Percentiles rank a stretch among this genome's conserved stretches.
These are phyloP conservation scores for Amphipoea oculea DNA, from an alignment of 2,888 invertebrate genomes.

Conservation along the genomic window DNA sequence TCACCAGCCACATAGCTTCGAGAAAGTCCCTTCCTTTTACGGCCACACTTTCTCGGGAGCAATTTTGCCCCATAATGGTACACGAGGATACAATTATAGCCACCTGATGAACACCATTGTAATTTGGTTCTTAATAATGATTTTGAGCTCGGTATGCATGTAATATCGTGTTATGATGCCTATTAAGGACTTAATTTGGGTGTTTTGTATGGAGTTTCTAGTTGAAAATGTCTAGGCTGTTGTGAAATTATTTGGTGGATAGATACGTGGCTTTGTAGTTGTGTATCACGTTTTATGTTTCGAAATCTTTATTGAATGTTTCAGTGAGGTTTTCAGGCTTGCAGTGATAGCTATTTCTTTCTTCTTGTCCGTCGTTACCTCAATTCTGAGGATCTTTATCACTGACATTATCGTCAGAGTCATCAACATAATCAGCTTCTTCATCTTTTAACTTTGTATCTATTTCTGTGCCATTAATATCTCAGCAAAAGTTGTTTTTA, in stretches of 20 bases:
- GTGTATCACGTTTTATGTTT: too few relatives aligned
- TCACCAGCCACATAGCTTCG: constrained; percentile 40
- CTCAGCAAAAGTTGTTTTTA: not conserved
- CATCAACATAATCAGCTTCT: constrained; percentile 24
- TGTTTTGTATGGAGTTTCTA: constrained; percentile 27
- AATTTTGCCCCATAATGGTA: constrained; percentile 69
- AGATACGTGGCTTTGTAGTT: too few relatives aligned
- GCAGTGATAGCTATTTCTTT: too few relatives aligned
- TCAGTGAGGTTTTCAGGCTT: too few relatives aligned
- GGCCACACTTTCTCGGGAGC: constrained; percentile 65
- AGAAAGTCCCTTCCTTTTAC: constrained; percentile 67
- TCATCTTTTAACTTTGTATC: constrained; percentile 31
- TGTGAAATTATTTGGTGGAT: not conserved
- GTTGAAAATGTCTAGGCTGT: not conserved
- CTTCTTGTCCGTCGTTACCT: too few relatives aligned
- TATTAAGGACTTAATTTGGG: constrained; percentile 46
- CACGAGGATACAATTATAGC: constrained; percentile 65
- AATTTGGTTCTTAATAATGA: constrained; percentile 62
- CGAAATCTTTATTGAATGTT: too few relatives aligned
- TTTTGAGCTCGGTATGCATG: constrained; percentile 38
- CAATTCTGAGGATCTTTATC: constrained; percentile 26
- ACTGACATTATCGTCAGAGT: constrained; percentile 36
- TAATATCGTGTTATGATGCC: constrained; percentile 48
- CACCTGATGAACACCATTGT: constrained; percentile 64
- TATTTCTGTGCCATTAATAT: not conserved